These are phyloP conservation scores for Leptopilina drosophilae DNA, from an alignment of 2,888 invertebrate species.

Conservation along the genomic window DNA sequence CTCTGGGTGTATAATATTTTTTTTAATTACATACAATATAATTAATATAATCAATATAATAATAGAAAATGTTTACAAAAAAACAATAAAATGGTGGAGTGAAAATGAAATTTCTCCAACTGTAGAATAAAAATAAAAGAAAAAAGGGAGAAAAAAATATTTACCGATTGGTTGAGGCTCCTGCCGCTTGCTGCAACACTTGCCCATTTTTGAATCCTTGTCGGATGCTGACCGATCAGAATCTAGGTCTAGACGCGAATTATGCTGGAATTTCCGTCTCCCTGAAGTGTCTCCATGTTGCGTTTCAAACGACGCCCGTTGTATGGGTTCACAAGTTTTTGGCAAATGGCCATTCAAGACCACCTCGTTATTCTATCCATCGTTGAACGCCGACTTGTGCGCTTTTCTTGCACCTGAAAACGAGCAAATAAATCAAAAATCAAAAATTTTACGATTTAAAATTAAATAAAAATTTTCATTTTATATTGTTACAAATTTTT, in stretches of 20 bases:
- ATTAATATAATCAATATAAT: too few relatives aligned
- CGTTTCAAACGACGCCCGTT: constrained; percentile 27
- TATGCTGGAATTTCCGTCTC: constrained; percentile 49
- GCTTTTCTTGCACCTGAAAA: constrained; percentile 57
- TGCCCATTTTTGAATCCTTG: constrained; percentile 82
- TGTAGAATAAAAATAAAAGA: not conserved
- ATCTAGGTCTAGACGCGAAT: constrained; percentile 40
- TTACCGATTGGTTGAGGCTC: constrained; percentile 84
- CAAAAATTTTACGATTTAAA: constrained; percentile 20
- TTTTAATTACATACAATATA: too few relatives aligned
- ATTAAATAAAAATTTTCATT: too few relatives aligned
- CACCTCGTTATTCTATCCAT: constrained; percentile 62
- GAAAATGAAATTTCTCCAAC: not conserved
- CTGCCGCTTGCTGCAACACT: constrained; percentile 92
- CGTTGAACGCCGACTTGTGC: constrained; percentile 50
- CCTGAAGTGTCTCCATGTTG: constrained; percentile 62
- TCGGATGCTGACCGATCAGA: constrained; percentile 40
- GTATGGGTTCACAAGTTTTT: constrained; percentile 43
- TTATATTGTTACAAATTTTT: not conserved
- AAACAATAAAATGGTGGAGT: not conserved
- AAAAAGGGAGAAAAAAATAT: constrained; percentile 7
- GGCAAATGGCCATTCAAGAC: constrained; percentile 51
- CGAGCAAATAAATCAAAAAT: constrained; percentile 45
- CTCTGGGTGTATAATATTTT: too few relatives aligned
- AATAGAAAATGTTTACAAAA: too few relatives aligned